These are phyloP conservation scores for Lucinisca nassula DNA, from an alignment of 2,888 invertebrate species.

Conservation along the genomic window DNA sequence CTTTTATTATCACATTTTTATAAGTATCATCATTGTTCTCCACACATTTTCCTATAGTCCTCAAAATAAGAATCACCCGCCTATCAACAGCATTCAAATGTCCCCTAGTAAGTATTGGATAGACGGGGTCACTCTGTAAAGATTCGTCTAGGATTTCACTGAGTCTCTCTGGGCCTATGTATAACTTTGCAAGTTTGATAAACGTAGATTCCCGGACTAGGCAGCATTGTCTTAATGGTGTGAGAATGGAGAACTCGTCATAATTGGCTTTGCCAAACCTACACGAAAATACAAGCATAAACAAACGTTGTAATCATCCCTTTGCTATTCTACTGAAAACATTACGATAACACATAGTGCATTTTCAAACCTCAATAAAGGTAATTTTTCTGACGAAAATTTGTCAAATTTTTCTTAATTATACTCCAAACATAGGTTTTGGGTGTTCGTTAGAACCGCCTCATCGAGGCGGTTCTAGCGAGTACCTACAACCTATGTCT, in stretches of 20 bases:
- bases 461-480: no score
- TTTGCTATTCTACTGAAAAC: no score
- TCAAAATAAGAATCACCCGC: conserved; percentile 51
- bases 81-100: conserved; percentile 53
- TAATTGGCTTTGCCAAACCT: conserved; percentile 61
- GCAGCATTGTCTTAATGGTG: conserved; percentile 64
- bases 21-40: conserved; percentile 18
- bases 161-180: conserved; percentile 61
- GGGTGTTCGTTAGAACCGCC: no score
- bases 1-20: conserved; percentile 44
- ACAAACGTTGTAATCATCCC: no score
- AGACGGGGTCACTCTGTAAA: conserved; percentile 48
- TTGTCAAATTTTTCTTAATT: no score
- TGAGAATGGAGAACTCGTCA: conserved; percentile 64
- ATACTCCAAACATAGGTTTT: no score
- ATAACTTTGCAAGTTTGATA: conserved; percentile 53
- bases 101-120: conserved; percentile 50
- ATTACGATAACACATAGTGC: no score
- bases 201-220: conserved; percentile 55
- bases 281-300: no score
- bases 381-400: no score
- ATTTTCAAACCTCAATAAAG: no score
- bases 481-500: no score
- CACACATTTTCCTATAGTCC: conserved; percentile 55
- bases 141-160: conserved; percentile 50